phyloP scores from a whole-genome alignment of 2,888 invertebrate genomes.

The Cerastis rubricosa region DNA sequence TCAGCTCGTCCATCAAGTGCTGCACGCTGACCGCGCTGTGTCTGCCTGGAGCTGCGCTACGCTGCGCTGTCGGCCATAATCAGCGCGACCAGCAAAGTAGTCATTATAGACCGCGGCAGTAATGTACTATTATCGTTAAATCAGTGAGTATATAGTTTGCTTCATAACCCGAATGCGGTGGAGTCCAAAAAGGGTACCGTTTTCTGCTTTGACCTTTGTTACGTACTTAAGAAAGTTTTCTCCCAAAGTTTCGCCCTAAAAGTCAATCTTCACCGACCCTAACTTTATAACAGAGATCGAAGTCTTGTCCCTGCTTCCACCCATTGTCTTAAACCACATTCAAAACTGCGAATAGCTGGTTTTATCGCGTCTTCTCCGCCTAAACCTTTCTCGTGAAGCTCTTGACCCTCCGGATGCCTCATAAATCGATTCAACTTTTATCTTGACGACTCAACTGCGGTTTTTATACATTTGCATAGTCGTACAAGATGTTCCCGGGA shows the following conservation, averaged over 20 bases:
- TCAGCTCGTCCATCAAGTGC: no score
- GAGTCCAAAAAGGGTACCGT: neutral
- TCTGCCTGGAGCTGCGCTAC: no score
- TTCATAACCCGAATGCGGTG: neutral
- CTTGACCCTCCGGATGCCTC: constrained; percentile 60
- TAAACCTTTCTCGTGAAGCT: constrained; percentile 48
- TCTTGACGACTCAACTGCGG: constrained; percentile 59
- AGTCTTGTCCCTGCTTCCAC: neutral
- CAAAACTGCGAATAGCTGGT: constrained; percentile 46
- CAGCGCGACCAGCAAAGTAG: no score
- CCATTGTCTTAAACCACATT: constrained; percentile 26
- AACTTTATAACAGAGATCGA: constrained; percentile 4
- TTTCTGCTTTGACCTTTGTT: neutral
- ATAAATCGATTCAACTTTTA: constrained; percentile 66
- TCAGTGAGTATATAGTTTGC: neutral
- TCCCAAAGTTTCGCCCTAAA: neutral
- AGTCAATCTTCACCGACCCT: neutral
- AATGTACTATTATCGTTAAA: no score
- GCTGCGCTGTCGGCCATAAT: no score
- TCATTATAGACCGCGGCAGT: no score
- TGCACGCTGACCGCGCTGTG: no score
- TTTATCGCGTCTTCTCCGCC: constrained; percentile 55
- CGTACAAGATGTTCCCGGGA: constrained; percentile 48
- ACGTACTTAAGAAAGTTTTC: neutral
- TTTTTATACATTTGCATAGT: constrained; percentile 58